phyloP scores from a whole-genome alignment of 2,888 invertebrate genomes.

The Psylliodes chrysocephalus region DNA sequence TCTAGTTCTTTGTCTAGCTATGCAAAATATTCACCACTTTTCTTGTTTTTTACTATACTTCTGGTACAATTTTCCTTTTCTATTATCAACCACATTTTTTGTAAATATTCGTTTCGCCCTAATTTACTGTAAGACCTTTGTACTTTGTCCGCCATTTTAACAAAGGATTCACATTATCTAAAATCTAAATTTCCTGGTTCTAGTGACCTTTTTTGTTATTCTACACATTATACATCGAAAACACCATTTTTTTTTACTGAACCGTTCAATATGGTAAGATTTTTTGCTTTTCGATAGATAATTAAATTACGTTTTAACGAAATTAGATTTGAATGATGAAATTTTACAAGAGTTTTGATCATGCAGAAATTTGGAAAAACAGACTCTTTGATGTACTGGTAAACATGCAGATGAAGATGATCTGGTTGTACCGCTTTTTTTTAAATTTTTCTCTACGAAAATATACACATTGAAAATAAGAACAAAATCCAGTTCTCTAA shows the following conservation, averaged over 20 bases:
- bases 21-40: too few species aligned
- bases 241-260: conserved; percentile 6
- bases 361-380: conserved; percentile 16
- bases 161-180: conserved; percentile 12
- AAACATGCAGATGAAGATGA: not conserved
- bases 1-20: too few species aligned
- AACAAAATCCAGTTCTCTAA: too few species aligned
- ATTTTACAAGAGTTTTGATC: conserved; percentile 28
- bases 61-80: too few species aligned
- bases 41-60: too few species aligned
- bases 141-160: conserved; percentile 12
- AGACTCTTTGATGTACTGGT: not conserved
- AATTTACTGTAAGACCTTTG: not conserved
- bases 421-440: not conserved
- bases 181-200: conserved; percentile 4
- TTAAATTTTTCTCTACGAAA: too few species aligned
- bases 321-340: conserved; percentile 40
- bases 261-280: too few species aligned
- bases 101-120: too few species aligned
- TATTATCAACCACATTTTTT: too few species aligned
- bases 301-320: conserved; percentile 19
- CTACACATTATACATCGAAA: not conserved
- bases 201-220: conserved; percentile 13
- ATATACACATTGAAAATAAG: too few species aligned
- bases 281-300: not conserved